These are phyloP conservation scores for Phyllotreta striolata DNA, from an alignment of 2,888 invertebrate genomes.

Conservation along the genomic window DNA sequence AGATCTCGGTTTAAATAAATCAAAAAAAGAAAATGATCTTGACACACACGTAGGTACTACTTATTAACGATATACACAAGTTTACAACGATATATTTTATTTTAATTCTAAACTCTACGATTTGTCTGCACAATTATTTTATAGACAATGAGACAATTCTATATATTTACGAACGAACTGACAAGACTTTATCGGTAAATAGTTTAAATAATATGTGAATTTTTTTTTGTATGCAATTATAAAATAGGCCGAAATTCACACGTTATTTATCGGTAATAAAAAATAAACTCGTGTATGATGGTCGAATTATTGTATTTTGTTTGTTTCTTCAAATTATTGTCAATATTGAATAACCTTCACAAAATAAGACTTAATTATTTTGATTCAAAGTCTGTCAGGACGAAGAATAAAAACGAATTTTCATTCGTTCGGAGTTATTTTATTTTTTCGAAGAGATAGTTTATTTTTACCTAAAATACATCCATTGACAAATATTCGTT, in stretches of 20 bases:
- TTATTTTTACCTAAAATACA: conserved; percentile 1
- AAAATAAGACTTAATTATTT: conserved; percentile 6
- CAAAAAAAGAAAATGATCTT: conserved; percentile 8
- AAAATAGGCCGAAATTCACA: too few species aligned
- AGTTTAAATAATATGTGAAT: too few species aligned
- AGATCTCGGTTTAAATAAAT: conserved; percentile 22
- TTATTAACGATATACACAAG: conserved; percentile 38
- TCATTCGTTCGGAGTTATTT: neutral
- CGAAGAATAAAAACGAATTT: conserved; percentile 1
- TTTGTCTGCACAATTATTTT: conserved; percentile 36
- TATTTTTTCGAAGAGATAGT: neutral
- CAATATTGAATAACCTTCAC: conserved; percentile 30
- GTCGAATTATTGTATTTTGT: neutral
- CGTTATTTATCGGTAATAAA: too few species aligned
- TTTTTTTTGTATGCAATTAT: too few species aligned
- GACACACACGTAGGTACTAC: conserved; percentile 40
- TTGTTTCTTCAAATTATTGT: neutral
- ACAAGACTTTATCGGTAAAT: neutral
- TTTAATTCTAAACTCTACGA: conserved; percentile 35
- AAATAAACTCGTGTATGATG: too few species aligned
- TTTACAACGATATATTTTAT: conserved; percentile 45
- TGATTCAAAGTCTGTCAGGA: conserved; percentile 5
- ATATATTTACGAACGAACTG: conserved; percentile 32
- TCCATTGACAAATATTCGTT: neutral
- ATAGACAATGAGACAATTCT: conserved; percentile 18